phyloP scores from a whole-genome alignment of 2,797 vertebrate species.

The Sternarchorhynchus goeldii region DNA sequence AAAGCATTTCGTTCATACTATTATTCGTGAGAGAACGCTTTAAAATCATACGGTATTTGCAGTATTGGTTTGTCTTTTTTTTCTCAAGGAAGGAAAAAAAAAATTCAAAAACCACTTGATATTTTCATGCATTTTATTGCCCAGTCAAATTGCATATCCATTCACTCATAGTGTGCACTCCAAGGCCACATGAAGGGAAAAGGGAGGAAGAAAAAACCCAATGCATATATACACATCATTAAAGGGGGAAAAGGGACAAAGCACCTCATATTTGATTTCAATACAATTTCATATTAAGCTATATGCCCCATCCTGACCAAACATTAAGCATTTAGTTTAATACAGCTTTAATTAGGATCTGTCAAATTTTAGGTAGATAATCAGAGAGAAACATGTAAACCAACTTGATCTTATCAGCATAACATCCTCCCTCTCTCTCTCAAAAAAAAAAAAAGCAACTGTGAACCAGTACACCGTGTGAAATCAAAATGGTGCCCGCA shows the following conservation, averaged over 20 bases:
- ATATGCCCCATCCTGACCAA: too few species aligned
- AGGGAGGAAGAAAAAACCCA: too few species aligned
- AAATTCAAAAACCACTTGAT: conserved; percentile 5
- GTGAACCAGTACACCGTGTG: not conserved
- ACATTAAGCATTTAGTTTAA: not conserved
- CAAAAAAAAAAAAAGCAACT: not conserved
- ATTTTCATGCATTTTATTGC: conserved; percentile 56
- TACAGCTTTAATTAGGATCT: not conserved
- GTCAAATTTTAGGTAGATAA: not conserved
- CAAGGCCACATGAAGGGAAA: conserved; percentile 17
- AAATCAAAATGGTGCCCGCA: not conserved
- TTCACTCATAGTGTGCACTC: conserved; percentile 34
- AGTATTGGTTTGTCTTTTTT: not conserved
- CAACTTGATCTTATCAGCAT: not conserved
- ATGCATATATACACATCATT: not conserved
- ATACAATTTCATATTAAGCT: not conserved
- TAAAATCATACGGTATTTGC: too few species aligned
- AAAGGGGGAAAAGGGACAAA: not conserved
- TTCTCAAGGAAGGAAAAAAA: not conserved
- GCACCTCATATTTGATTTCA: not conserved
- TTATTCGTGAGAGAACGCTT: too few species aligned
- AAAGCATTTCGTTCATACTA: too few species aligned
- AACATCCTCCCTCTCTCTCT: not conserved
- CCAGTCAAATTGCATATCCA: conserved; percentile 36
- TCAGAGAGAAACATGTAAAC: not conserved